Conservation (phyloP, 2,797 vertebrate species). For the Remorina albescens region DNA sequence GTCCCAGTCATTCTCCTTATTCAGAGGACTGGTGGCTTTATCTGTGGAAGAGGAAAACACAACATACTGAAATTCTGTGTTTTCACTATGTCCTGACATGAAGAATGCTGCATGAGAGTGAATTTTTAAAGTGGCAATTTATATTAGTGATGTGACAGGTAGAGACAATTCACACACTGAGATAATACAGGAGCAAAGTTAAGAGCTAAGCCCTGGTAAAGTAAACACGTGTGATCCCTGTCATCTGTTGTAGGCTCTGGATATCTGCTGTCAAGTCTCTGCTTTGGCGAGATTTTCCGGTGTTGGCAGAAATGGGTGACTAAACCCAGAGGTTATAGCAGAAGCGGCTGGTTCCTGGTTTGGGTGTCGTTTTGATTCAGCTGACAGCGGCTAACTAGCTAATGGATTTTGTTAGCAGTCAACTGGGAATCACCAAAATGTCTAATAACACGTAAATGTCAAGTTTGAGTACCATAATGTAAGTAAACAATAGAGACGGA, state of each 20-base stretch:
- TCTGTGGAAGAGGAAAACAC: conserved; percentile 79
- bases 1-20: conserved; percentile 94
- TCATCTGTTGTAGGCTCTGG: neutral
- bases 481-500: neutral
- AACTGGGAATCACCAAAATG: neutral
- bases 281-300: neutral
- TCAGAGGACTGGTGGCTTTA: conserved; percentile 94
- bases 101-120: no score
- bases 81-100: neutral
- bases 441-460: neutral
- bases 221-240: neutral
- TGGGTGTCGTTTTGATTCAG: neutral
- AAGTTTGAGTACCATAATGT: neutral
- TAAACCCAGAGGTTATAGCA: neutral
- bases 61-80: neutral
- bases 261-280: no score
- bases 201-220: neutral
- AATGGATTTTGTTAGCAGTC: conserved; percentile 37
- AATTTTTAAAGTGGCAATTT: no score
- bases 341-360: conserved; percentile 22
- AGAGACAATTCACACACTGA: neutral
- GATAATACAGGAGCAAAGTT: neutral
- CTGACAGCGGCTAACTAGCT: conserved; percentile 41
- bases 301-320: neutral
- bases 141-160: neutral